Percentiles rank a stretch among this genome's conserved stretches.
phyloP scores from a whole-genome alignment of 2,113 vertebrate species.

The Myrmecobius fasciatus region DNA sequence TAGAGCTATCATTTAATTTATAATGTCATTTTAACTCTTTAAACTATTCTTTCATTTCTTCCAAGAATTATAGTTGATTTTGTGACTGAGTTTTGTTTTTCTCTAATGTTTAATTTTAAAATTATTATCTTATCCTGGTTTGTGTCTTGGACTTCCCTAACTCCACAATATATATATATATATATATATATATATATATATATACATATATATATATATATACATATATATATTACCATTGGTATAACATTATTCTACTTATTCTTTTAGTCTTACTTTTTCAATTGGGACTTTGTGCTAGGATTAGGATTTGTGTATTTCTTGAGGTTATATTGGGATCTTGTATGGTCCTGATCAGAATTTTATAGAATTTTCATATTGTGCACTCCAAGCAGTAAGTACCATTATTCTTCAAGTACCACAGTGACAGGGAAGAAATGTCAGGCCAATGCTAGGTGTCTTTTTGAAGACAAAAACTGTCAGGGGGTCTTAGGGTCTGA shows the following conservation, averaged over 20 bases:
- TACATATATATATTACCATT: no score
- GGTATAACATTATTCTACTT: background rate
- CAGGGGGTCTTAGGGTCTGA: background rate
- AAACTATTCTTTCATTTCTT: background rate
- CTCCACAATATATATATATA: no score
- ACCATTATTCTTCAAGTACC: background rate
- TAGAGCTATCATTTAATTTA: background rate
- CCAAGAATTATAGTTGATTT: background rate
- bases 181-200: no score
- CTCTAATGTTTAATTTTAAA: background rate
- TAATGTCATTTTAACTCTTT: background rate
- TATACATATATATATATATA: no score
- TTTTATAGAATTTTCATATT: background rate
- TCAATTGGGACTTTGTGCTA: background rate
- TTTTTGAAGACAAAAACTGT: background rate
- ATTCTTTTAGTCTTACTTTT: background rate
- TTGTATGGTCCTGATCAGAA: background rate
- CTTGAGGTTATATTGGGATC: background rate
- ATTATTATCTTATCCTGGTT: background rate
- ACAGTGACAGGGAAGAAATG: background rate
- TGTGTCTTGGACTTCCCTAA: background rate
- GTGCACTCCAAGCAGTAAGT: background rate
- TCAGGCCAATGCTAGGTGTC: no score
- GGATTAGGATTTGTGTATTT: background rate
- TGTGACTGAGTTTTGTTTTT: background rate